Base-by-base conservation (phyloP, 1,140 invertebrate genomes). In the Leptonema lineaticorne region DNA sequence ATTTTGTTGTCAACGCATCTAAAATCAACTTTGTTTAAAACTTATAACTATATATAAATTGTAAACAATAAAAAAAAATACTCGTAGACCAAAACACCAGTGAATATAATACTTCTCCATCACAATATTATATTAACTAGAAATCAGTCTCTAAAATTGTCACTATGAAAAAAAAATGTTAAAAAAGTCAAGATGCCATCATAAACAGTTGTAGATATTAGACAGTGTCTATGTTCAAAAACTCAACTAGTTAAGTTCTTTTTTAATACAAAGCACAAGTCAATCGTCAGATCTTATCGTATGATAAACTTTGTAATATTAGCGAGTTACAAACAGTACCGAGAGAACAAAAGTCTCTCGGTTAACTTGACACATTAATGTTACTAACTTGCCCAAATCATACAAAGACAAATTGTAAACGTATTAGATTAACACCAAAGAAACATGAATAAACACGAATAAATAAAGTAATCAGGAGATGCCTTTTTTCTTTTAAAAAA, bases 241-340 rank as follows among this genome's bases (percentile, higher is more conserved):
- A 65, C 45, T 63, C 45, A 67, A 41, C 64, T 64, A 64, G 45
- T 64, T 64, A 16, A 64, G 50, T 14, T 28, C 20, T 53, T 29
- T 62, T 14, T 64, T 50, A 64, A 64, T 64, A 29, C 16, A 64
- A n/a, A 64, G 62, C 62, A 64, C 62, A 26, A 64, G 37, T 64
- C 62, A 64, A 63, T 45, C 50, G 45, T 64, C 45, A 64, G 62
- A 64, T 64, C 62, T 64, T 27, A 46, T 53, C 8, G 20, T 22
- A 30, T 50, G 45, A 46, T 20, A 18, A 37, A 45, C 33, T 30
- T 50, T 50, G 16, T n/a, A n/a, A n/a, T n/a, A n/a, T n/a, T n/a
- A n/a, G n/a, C n/a, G n/a, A n/a, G n/a, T n/a, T n/a, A n/a, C 33
- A 24, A 50, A 7, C 16, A 7, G 27, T 50, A 30, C 62, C 62